These are phyloP conservation scores for Drosophila subobscura DNA, from an alignment of 1,140 invertebrate genomes.

Conservation along the genomic window DNA sequence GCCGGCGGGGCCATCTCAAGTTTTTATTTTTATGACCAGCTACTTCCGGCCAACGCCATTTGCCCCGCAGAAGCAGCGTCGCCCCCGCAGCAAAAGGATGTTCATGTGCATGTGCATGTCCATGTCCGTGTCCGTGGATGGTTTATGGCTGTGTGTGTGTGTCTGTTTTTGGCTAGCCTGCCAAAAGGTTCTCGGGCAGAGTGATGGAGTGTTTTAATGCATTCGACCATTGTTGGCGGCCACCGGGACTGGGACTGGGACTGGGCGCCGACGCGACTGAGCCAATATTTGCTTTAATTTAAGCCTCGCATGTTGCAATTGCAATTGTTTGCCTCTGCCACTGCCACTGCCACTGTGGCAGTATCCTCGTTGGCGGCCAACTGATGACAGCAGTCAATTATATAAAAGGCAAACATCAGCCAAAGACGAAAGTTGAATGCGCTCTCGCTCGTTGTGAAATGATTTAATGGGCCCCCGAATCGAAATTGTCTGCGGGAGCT, in stretches of 20 bases:
- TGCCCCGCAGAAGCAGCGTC: conserved; percentile 27
- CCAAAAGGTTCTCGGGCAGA: conserved; percentile 61
- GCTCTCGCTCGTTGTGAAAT: conserved; percentile 19
- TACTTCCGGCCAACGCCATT: conserved; percentile 76
- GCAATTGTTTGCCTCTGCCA: conserved; percentile 44
- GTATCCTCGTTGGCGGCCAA: conserved; percentile 39
- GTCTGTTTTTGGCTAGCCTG: conserved; percentile 44
- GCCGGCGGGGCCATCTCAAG: conserved; percentile 63
- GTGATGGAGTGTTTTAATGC: conserved; percentile 79
- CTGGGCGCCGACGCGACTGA: conserved; percentile 65
- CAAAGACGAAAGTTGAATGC: conserved; percentile 57
- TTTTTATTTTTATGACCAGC: conserved; percentile 81
- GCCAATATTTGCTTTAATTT: conserved; percentile 80
- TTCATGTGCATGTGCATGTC: too few relatives aligned
- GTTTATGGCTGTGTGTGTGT: conserved; percentile 7
- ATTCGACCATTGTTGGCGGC: conserved; percentile 70
- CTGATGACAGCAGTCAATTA: conserved; percentile 61
- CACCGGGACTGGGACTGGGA: too few relatives aligned
- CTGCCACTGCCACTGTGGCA: conserved; percentile 13
- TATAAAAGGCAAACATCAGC: conserved; percentile 55
- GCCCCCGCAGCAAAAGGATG: conserved; percentile 30
- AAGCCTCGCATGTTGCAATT: conserved; percentile 75
- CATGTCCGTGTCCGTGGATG: neutral
- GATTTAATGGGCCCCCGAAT: conserved; percentile 33
- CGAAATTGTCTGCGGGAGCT: neutral